Conservation (phyloP, 2,888 invertebrate species). For the Notodonta dromedarius region DNA sequence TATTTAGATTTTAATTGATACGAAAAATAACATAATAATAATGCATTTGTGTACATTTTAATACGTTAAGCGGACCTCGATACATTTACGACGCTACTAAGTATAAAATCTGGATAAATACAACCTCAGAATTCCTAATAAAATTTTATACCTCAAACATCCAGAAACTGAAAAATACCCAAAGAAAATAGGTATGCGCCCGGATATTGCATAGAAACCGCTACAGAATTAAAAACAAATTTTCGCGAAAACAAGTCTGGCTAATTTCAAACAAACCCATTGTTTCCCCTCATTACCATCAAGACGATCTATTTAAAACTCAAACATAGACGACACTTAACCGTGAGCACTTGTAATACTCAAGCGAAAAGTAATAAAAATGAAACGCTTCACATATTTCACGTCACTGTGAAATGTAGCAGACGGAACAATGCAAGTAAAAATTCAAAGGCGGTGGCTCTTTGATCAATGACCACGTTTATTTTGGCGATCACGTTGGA, state of each 20-base stretch:
- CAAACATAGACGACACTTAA: slow-evolving; percentile 4
- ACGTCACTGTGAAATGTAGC: slow-evolving; percentile 25
- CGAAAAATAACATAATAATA: too few relatives aligned
- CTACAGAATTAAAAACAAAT: too few relatives aligned
- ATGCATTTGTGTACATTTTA: too few relatives aligned
- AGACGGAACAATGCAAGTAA: slow-evolving; percentile 53
- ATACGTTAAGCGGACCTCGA: too few relatives aligned
- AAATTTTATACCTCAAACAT: too few relatives aligned
- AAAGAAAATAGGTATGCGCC: too few relatives aligned
- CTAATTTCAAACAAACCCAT: neutral
- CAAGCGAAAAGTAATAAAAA: neutral
- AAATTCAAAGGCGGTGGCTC: slow-evolving; percentile 28
- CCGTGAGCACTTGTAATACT: neutral
- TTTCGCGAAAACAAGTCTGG: neutral
- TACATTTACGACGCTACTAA: too few relatives aligned
- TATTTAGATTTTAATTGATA: too few relatives aligned
- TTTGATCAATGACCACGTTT: slow-evolving; percentile 61
- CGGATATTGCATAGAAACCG: too few relatives aligned
- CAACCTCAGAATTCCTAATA: too few relatives aligned
- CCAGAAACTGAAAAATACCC: too few relatives aligned
- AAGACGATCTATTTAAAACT: neutral
- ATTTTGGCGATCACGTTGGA: slow-evolving; percentile 49
- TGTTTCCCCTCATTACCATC: slow-evolving; percentile 2
- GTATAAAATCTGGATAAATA: too few relatives aligned
- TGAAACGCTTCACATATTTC: neutral